A percentile compares a stretch with the other conserved stretches of the same genome.
Conservation (phyloP, 2,888 invertebrate genomes). For the Harpalus rufipes region DNA sequence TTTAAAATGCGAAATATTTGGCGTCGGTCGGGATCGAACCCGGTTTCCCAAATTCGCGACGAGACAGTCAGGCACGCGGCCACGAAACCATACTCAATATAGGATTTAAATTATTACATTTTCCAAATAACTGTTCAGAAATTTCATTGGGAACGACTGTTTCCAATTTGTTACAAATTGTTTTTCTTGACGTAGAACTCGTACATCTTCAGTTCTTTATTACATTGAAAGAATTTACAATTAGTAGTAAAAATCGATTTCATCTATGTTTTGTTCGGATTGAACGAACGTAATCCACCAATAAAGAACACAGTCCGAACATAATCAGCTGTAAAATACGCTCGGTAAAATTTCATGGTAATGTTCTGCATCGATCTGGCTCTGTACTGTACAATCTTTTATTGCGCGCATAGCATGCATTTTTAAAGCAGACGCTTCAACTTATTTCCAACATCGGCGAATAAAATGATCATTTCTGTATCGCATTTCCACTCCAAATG, state of each 20-base stretch:
- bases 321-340: conserved; percentile 66
- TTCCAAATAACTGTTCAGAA: too few relatives aligned
- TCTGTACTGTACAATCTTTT: conserved; percentile 55
- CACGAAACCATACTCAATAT: too few relatives aligned
- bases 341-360: conserved; percentile 63
- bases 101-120: too few relatives aligned
- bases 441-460: conserved; percentile 42
- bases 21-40: too few relatives aligned
- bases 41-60: too few relatives aligned
- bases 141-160: too few relatives aligned
- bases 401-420: conserved; percentile 63
- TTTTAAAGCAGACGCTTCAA: conserved; percentile 60
- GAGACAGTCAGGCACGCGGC: too few relatives aligned
- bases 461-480: conserved; percentile 63
- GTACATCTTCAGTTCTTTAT: neutral
- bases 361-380: conserved; percentile 61
- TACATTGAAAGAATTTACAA: neutral
- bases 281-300: conserved; percentile 15
- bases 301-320: conserved; percentile 38
- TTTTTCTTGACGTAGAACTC: too few relatives aligned
- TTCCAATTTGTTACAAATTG: too few relatives aligned
- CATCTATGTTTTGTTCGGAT: conserved; percentile 10
- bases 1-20: too few relatives aligned
- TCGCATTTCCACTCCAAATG: conserved; percentile 36
- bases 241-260: conserved; percentile 26